These are phyloP conservation scores for Montifringilla adamsi DNA, from an alignment of 2,113 vertebrate species.

Conservation along the genomic window DNA sequence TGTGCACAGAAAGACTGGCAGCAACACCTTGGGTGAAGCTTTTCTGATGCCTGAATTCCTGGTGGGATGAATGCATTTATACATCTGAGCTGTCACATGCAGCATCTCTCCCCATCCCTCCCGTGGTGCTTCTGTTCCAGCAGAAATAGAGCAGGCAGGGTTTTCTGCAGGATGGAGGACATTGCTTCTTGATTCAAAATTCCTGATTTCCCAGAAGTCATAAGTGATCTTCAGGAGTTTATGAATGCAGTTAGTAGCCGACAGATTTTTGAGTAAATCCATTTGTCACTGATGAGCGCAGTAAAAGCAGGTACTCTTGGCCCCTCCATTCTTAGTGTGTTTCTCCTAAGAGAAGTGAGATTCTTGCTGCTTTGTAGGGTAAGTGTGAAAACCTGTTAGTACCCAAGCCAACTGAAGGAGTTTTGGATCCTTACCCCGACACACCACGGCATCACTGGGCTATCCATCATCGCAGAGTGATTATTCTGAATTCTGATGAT, in stretches of 20 bases:
- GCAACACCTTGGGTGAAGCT: background rate
- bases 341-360: background rate
- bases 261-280: background rate
- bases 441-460: background rate
- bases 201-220: background rate
- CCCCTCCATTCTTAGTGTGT: background rate
- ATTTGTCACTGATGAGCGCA: background rate
- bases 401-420: background rate
- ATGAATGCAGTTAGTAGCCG: background rate
- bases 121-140: accelerated
- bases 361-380: background rate
- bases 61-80: background rate
- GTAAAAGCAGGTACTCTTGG: background rate
- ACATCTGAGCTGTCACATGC: background rate
- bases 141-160: background rate
- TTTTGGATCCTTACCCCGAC: background rate
- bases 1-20: background rate
- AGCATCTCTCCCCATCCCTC: background rate
- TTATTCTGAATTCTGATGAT: background rate
- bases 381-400: background rate
- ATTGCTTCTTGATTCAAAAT: background rate
- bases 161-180: background rate
- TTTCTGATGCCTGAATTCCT: background rate
- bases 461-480: background rate
- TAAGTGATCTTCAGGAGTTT: background rate